A percentile compares a stretch with the other conserved stretches of the same genome.
Conservation (phyloP, 2,113 vertebrate genomes). For the Lontra canadensis region DNA sequence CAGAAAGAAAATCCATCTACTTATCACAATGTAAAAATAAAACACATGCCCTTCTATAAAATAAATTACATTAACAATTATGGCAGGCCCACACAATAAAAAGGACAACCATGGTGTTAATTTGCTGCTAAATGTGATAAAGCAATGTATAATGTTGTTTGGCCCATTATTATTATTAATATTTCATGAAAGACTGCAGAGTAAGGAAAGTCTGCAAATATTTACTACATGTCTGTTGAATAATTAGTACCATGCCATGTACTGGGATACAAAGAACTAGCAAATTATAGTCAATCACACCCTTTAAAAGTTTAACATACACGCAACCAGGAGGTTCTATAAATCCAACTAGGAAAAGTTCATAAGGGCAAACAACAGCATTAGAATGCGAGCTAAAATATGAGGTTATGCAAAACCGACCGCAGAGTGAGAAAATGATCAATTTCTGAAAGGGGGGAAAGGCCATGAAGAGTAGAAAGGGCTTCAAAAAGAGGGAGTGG, state of each 20-base stretch:
- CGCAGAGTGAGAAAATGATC: not conserved
- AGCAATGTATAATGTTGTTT: not conserved
- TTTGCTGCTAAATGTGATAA: not conserved
- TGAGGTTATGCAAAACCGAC: not conserved
- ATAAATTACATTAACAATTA: not conserved
- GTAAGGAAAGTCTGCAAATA: not conserved
- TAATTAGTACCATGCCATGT: not conserved
- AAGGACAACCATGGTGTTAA: not conserved
- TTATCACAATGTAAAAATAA: not conserved
- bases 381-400: not conserved
- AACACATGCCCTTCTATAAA: not conserved
- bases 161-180: not conserved
- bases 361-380: not conserved
- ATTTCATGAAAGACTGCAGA: not conserved
- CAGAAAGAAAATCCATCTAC: not conserved
- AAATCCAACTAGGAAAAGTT: not conserved
- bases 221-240: not conserved
- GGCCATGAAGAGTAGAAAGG: not conserved
- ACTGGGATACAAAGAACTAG: not conserved
- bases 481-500: not conserved
- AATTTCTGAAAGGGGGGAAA: not conserved
- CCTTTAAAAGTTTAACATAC: not conserved
- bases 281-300: not conserved
- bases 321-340: not conserved
- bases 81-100: not conserved